A percentile compares a stretch with the other conserved stretches of the same genome.
phyloP scores from a whole-genome alignment of 2,888 invertebrate genomes.

The Malacosoma neustria region DNA sequence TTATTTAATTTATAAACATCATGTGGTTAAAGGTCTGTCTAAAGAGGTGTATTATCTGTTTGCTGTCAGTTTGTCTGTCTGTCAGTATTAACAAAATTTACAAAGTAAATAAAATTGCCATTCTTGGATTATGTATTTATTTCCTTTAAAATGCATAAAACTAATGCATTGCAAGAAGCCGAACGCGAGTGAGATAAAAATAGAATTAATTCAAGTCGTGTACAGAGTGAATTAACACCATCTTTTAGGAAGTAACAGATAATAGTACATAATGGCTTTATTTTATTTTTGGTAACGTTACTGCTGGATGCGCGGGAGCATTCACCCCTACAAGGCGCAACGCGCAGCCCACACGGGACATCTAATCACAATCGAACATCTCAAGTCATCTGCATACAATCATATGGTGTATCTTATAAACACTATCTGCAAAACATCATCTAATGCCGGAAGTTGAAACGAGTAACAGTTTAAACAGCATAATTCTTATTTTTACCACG shows the following conservation, averaged over 20 bases:
- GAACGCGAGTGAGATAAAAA: no score
- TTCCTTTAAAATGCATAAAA: no score
- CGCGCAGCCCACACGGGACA: constrained; percentile 1
- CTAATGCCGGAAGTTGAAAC: neutral
- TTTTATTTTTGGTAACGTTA: constrained; percentile 7
- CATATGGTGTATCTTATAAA: constrained; percentile 8
- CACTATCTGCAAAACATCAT: neutral
- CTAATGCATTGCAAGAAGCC: no score
- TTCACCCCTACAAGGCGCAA: constrained; percentile 3
- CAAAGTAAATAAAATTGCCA: no score
- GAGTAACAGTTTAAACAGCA: neutral
- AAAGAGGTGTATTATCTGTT: no score
- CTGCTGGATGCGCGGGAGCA: constrained; percentile 6
- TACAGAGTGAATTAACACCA: neutral
- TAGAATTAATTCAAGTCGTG: neutral
- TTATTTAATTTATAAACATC: no score
- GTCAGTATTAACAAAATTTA: no score
- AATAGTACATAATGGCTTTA: neutral
- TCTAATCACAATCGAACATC: constrained; percentile 9
- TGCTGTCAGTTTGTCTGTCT: no score
- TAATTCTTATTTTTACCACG: neutral
- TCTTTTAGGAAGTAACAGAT: neutral
- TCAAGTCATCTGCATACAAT: constrained; percentile 26
- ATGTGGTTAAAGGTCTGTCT: no score
- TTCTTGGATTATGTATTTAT: no score